Evolutionary conservation across 2,888 invertebrate species (phyloP).

Genomic region (Agrotis clavis): DNA sequence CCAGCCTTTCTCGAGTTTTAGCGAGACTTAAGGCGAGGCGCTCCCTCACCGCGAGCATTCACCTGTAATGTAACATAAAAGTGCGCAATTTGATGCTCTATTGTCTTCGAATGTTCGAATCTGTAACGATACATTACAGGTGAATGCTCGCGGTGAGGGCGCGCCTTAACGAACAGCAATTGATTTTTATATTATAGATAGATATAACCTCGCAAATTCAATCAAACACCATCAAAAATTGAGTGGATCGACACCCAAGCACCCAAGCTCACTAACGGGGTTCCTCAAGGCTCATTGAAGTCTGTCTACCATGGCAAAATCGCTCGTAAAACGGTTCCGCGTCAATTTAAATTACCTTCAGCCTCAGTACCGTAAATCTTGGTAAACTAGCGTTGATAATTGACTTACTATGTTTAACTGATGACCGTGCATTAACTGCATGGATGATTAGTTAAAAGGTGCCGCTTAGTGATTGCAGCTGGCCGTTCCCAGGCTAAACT

Average conservation of each 20-base stretch:
- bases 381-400: conserved; percentile 23
- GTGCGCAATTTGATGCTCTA: too few species aligned
- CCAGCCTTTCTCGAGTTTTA: too few species aligned
- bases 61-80: too few species aligned
- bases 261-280: neutral
- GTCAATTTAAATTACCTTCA: conserved; percentile 27
- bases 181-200: too few species aligned
- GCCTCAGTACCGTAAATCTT: conserved; percentile 28
- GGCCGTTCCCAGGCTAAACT: conserved; percentile 11
- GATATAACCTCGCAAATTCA: neutral
- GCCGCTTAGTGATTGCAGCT: conserved; percentile 9
- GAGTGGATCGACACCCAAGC: neutral
- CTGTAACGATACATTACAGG: too few species aligned
- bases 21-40: too few species aligned
- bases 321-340: conserved; percentile 40
- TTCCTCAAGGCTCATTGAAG: conserved; percentile 25
- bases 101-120: too few species aligned
- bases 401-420: conserved; percentile 34
- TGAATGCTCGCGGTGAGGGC: too few species aligned
- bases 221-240: conserved; percentile 6
- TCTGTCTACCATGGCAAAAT: conserved; percentile 20
- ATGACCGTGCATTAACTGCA: conserved; percentile 40
- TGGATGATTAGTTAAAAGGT: conserved; percentile 25
- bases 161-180: too few species aligned
- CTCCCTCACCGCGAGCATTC: too few species aligned